Conservation (phyloP, 2,113 vertebrate genomes). For the Chaenocephalus aceratus region DNA sequence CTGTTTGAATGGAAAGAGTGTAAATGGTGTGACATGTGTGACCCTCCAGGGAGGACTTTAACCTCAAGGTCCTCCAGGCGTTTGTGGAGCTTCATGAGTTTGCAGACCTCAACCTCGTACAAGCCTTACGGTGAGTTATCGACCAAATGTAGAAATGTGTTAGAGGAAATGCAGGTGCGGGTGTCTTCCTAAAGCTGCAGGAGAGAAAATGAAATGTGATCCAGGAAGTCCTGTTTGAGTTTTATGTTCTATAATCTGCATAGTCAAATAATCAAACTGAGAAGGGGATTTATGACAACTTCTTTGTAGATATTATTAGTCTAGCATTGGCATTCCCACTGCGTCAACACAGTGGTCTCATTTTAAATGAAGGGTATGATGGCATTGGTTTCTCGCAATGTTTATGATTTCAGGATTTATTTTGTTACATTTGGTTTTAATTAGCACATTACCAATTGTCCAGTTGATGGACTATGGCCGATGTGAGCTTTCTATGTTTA, state of each 20-base stretch:
- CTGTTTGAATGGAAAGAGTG: conserved; percentile 2
- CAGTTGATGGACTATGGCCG: background rate
- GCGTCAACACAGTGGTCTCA: background rate
- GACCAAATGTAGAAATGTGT: background rate
- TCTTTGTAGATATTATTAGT: background rate
- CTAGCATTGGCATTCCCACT: background rate
- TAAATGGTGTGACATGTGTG: conserved; percentile 32
- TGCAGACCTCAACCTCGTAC: conserved; percentile 98
- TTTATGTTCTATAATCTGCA: too few species aligned
- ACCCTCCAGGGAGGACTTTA: conserved; percentile 93
- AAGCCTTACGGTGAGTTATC: conserved; percentile 92
- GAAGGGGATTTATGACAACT: too few species aligned
- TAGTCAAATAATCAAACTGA: too few species aligned
- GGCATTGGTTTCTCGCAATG: background rate
- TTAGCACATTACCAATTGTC: background rate
- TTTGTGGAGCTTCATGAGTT: conserved; percentile 99
- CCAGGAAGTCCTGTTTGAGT: background rate
- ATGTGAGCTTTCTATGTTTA: background rate
- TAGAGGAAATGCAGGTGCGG: background rate
- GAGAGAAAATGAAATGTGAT: background rate
- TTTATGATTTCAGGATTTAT: background rate
- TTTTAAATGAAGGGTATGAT: background rate
- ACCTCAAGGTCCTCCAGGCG: conserved; percentile 97
- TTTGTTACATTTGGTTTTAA: too few species aligned
- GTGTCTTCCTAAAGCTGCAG: background rate